Conservation (phyloP, 2,797 vertebrate genomes). For the Silurus aristotelis region DNA sequence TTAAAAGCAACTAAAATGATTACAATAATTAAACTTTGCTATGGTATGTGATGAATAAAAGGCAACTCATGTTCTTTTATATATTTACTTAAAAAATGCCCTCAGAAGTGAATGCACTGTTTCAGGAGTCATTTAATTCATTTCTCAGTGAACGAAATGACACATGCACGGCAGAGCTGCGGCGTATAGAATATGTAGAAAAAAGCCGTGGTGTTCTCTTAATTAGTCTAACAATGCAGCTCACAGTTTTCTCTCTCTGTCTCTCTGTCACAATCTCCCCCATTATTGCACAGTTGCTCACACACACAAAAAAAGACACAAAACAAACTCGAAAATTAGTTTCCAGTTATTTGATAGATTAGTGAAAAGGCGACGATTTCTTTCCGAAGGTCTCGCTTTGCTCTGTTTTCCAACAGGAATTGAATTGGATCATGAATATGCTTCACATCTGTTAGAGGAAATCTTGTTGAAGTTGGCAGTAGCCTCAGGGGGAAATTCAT, state of each 20-base stretch:
- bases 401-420: slow-evolving; percentile 13
- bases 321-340: slow-evolving; percentile 33
- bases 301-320: slow-evolving; percentile 9
- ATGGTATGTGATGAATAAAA: not conserved
- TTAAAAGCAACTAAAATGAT: no score
- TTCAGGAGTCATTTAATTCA: not conserved
- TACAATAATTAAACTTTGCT: no score
- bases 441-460: not conserved
- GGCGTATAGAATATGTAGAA: not conserved
- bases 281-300: slow-evolving; percentile 2
- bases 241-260: slow-evolving; percentile 21
- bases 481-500: not conserved
- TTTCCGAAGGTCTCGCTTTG: slow-evolving; percentile 20
- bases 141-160: not conserved
- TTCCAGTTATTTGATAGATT: slow-evolving; percentile 36
- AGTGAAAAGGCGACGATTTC: slow-evolving; percentile 32
- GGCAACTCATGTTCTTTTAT: not conserved
- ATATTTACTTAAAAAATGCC: not conserved
- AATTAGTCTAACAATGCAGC: not conserved
- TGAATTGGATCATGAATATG: not conserved
- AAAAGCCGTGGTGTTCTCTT: not conserved
- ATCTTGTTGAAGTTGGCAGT: not conserved
- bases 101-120: not conserved
- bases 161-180: not conserved
- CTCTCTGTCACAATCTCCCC: slow-evolving; percentile 17